These are phyloP conservation scores for Acleris emargana DNA, from an alignment of 2,888 invertebrate genomes.

Conservation along the genomic window DNA sequence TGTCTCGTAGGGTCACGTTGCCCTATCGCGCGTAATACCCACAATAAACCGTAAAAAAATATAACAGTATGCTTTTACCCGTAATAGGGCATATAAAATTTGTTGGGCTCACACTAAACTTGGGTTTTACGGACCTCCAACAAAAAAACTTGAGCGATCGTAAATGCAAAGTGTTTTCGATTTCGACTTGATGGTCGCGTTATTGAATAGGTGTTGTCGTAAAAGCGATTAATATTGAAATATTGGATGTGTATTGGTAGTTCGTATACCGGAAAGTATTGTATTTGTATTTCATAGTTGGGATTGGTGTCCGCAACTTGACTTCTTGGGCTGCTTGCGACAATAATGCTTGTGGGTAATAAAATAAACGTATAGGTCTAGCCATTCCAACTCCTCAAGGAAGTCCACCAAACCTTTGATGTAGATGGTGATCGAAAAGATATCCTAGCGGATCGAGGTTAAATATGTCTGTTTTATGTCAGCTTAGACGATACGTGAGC, in stretches of 20 bases:
- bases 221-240: conserved; percentile 28
- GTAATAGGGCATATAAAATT: conserved; percentile 51
- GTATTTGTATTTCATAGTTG: no score
- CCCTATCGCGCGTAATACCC: conserved; percentile 42
- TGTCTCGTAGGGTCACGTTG: conserved; percentile 32
- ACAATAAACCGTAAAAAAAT: conserved; percentile 50
- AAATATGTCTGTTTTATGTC: no score
- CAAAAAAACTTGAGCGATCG: conserved; percentile 27
- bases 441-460: no score
- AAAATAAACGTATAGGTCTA: no score
- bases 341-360: no score
- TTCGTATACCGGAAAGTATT: conserved; percentile 10
- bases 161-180: conserved; percentile 38
- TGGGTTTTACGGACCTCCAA: conserved; percentile 37
- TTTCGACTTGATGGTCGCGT: conserved; percentile 16
- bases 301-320: no score
- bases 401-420: no score
- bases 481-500: no score
- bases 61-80: conserved; percentile 47
- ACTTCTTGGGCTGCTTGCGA: no score
- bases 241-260: conserved; percentile 2
- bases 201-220: conserved; percentile 29
- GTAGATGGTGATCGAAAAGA: no score
- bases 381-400: no score
- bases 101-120: conserved; percentile 47